These are phyloP conservation scores for Pristionchus japonicus DNA, from an alignment of 2,888 invertebrate genomes.

Conservation along the genomic window DNA sequence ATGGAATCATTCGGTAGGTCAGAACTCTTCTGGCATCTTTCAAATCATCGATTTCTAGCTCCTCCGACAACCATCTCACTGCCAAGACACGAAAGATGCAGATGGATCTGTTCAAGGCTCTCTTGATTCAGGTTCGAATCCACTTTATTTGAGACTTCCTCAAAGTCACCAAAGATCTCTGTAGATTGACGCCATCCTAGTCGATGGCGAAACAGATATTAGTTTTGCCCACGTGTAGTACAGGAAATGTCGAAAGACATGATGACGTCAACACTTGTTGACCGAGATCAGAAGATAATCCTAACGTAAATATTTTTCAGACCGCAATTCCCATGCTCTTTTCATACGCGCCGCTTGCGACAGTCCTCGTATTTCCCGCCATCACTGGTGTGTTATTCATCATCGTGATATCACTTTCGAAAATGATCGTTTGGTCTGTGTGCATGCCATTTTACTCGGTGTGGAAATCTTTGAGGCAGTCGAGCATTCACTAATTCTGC, in stretches of 20 bases:
- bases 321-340: background rate
- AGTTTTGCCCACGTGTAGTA: background rate
- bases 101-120: slow-evolving; percentile 14
- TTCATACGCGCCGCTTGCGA: background rate
- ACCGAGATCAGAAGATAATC: background rate
- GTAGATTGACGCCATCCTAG: background rate
- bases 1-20: background rate
- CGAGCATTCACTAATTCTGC: background rate
- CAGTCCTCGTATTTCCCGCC: slow-evolving; percentile 7
- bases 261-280: background rate
- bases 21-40: background rate
- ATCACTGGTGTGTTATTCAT: background rate
- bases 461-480: background rate
- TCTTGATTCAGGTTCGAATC: background rate
- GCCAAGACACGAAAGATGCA: slow-evolving; percentile 11
- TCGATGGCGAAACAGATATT: background rate
- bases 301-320: slow-evolving; percentile 1
- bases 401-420: background rate
- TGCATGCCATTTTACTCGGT: too few species aligned
- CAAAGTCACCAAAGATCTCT: background rate
- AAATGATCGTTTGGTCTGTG: too few species aligned
- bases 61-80: slow-evolving; percentile 6
- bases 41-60: background rate
- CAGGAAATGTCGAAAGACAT: background rate
- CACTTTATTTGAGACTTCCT: background rate